These are phyloP conservation scores for Salvelinus sp. DNA, from an alignment of 2,113 vertebrate genomes.

Conservation along the genomic window DNA sequence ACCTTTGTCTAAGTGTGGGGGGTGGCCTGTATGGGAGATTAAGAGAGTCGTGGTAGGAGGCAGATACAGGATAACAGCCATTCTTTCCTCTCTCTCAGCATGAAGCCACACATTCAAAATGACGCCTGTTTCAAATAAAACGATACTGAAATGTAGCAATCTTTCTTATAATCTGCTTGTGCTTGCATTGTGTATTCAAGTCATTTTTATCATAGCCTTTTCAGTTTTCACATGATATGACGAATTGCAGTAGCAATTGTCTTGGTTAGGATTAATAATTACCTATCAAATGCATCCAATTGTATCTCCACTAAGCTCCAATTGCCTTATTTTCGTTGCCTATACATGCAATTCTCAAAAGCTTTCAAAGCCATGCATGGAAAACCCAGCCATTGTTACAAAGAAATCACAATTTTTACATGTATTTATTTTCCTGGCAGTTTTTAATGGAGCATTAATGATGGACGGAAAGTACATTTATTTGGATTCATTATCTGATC, in stretches of 20 bases:
- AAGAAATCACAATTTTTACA: constrained; percentile 31
- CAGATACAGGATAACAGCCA: constrained; percentile 16
- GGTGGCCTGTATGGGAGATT: constrained; percentile 34
- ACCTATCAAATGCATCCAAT: neutral
- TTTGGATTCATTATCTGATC: constrained; percentile 24
- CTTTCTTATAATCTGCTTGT: neutral
- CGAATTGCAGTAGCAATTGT: neutral
- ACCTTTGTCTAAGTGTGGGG: constrained; percentile 44
- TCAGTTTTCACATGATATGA: neutral
- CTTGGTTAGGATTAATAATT: constrained; percentile 3
- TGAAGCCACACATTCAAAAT: neutral
- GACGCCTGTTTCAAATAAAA: too few species aligned
- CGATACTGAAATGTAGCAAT: neutral
- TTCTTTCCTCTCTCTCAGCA: neutral
- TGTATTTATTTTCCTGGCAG: constrained; percentile 2
- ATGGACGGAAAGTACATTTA: too few species aligned
- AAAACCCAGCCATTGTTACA: constrained; percentile 8
- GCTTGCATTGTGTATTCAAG: neutral
- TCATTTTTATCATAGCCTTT: neutral
- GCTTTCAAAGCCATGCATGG: neutral
- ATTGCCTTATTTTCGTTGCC: constrained; percentile 1
- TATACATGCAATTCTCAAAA: neutral
- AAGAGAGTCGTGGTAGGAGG: constrained; percentile 32
- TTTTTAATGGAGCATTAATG: constrained; percentile 32
- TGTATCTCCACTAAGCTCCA: neutral